Percentiles rank a stretch among this genome's conserved stretches.
phyloP scores from a whole-genome alignment of 2,888 invertebrate species.

The Baccha elongata region DNA sequence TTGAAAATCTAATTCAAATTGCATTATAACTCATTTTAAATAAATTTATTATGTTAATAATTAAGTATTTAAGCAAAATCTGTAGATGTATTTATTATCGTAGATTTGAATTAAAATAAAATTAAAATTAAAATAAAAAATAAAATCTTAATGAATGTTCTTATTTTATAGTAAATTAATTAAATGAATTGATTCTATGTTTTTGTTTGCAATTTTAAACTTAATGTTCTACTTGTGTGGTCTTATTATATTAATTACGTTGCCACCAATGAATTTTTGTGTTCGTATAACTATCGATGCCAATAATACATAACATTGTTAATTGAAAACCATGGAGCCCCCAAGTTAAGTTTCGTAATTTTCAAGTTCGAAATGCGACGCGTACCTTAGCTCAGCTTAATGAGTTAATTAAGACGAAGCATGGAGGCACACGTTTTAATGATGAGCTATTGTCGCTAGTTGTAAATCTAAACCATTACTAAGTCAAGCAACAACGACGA shows the following conservation, averaged over 20 bases:
- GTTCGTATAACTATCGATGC: constrained; percentile 26
- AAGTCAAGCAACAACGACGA: background rate
- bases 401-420: constrained; percentile 64
- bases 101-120: no score
- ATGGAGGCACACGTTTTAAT: constrained; percentile 42
- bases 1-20: no score
- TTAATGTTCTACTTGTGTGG: constrained; percentile 8
- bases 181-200: no score
- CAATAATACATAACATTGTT: constrained; percentile 58
- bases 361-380: constrained; percentile 47
- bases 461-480: background rate
- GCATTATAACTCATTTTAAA: no score
- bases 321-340: constrained; percentile 48
- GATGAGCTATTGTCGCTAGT: constrained; percentile 56
- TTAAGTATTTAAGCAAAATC: no score
- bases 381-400: constrained; percentile 36
- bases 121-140: no score
- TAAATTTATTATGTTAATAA: no score
- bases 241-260: constrained; percentile 32
- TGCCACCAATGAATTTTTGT: constrained; percentile 63
- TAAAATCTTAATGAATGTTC: no score
- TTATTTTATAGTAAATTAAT: no score
- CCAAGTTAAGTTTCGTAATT: constrained; percentile 68
- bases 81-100: no score
- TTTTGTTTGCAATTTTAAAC: no score